Percentiles rank a stretch among this genome's conserved stretches.
Conservation (phyloP, 2,797 vertebrate genomes). For the Telmatherina bonti region DNA sequence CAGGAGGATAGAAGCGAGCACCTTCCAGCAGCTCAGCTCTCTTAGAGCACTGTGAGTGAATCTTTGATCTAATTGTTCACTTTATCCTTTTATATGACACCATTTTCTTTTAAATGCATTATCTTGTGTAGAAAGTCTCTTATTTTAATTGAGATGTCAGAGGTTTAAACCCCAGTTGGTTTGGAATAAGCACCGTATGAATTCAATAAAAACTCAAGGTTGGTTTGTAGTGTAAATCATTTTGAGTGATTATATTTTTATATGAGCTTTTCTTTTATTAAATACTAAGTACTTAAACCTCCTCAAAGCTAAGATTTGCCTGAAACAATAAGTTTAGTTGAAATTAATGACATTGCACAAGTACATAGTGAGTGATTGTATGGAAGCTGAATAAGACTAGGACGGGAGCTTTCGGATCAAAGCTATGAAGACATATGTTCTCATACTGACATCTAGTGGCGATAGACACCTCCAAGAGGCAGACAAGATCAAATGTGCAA, state of each 20-base stretch:
- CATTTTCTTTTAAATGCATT: constrained; percentile 11
- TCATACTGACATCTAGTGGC: constrained; percentile 77
- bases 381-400: not conserved
- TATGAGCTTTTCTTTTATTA: not conserved
- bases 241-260: not conserved
- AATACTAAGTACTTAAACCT: not conserved
- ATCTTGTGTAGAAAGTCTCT: not conserved
- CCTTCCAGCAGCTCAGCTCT: constrained; percentile 89
- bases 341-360: not conserved
- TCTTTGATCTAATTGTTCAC: not conserved
- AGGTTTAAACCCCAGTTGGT: not conserved
- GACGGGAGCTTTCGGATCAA: not conserved
- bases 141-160: not conserved
- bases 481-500: not conserved
- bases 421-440: constrained; percentile 5
- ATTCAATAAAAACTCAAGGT: not conserved
- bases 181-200: not conserved
- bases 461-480: not conserved
- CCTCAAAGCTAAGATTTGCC: constrained; percentile 1
- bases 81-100: constrained; percentile 7
- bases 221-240: not conserved
- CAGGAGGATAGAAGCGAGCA: constrained; percentile 87
- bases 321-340: not conserved
- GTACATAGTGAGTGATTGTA: not conserved
- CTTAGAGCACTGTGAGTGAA: constrained; percentile 90